Evolutionary conservation across 2,888 invertebrate species (phyloP), one percentile per base, ranked within the genome.

Genomic region (Cyclophora albipunctata): DNA sequence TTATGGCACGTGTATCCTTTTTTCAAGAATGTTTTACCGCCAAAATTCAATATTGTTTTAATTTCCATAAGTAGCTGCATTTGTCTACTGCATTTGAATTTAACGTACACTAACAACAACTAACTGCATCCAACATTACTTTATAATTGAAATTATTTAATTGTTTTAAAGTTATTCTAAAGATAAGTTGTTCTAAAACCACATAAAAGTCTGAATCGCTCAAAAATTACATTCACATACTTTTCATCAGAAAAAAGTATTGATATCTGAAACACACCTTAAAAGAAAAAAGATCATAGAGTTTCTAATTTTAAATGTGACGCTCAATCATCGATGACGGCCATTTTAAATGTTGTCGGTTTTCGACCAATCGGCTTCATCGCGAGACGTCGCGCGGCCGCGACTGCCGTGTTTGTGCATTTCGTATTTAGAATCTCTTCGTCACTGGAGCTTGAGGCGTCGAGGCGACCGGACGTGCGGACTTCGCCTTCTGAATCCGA

Each of bases 361-460:
- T 79, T 82, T 47, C 67, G 75, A 51, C 80, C 78, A 58, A 84
- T 78, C 20, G 81, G 79, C 64, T 84, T 84, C 81, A 87, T 84
- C 6, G 87, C 80, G 45, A 87, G 76, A 7, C 86, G 75, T 42
- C 75, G 77, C 58, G 77, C 76, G 47, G 70, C 69, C 53, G 71
- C 67, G 53, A 37, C 52, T 1, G 54, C 50, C 7, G 55, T 51
- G 45, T 71, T 69, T 55, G 71, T 67, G 63, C 73, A 64, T 64
- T 77, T 81, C 47, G 78, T 71, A 66, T 81, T 79, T 52, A 80
- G 63, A 58, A 84, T 80, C 44, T 87, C 85, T 45, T 87, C 88
- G 59, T 86, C 88, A 72, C 83, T 79, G 61, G 83, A 84, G 69
- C 85, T 86, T 6, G 83, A 83, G 54, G 75, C 80, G 50, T 84